Evolutionary conservation across 2,797 vertebrate genomes (phyloP), one percentile per base, ranked within the genome.

Genomic region (Agapornis canus): DNA sequence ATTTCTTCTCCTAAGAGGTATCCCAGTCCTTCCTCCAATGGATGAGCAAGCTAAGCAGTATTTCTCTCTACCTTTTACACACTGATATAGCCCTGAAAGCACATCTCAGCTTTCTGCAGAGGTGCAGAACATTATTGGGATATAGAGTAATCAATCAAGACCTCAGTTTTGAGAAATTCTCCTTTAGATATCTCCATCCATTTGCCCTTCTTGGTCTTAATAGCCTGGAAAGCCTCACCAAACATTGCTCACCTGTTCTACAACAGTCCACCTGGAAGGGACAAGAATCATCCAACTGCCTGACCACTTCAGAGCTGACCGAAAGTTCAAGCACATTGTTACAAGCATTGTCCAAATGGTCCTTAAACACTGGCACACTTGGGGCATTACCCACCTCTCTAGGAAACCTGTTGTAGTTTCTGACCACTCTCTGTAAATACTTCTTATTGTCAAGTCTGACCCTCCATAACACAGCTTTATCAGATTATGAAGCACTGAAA

Each of bases 201-300:
- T 43, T 82, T 95, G 35, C 6, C 7, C 18, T 70, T 80, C 63
- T 71, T 64, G 43, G 22, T 69, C 23, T 77, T 57, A 52, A 43
- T 4, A 88, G 32, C 7, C 21, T 76, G 25, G 39, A 87, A 13
- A 87, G 22, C 16, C 11, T 45, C 17, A 4, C 2, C 21, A 77
- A 90, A 25, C 2, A 20, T 48, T 70, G 65, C 29, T 51, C 32
- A n/a, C 26, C 56, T 48, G 18, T 26, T 49, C 39, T 2, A 31
- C 26, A 75, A 12, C 5, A 54, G 21, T 6, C 35, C 35, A 20
- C 9, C 4, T 40, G n/a, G 70, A 73, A 83, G 42, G 17, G 20
- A 48, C 37, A 68, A 7, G 0, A 0, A 27, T 39, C 27, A 47
- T 15, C n/a, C 66, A 82, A 29, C 13, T 21, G 37, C 37, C 59